A percentile compares a stretch with the other conserved stretches of the same genome.
These are phyloP conservation scores for Galeruca laticollis DNA, from an alignment of 2,888 invertebrate genomes.

Conservation along the genomic window DNA sequence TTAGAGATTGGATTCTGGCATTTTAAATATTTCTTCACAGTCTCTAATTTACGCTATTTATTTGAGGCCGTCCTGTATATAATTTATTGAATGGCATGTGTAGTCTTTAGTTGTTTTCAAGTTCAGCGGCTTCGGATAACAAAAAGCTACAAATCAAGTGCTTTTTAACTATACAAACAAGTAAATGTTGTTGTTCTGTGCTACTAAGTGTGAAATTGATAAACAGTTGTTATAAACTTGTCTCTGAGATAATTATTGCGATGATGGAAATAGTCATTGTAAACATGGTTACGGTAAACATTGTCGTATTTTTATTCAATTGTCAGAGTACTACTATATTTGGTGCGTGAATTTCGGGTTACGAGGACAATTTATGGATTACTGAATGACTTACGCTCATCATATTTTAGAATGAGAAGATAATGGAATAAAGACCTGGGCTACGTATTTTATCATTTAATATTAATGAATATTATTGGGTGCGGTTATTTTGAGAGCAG, in stretches of 20 bases:
- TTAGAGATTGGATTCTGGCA: too few species aligned
- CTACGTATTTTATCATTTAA: too few species aligned
- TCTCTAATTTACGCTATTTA: too few species aligned
- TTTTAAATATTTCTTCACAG: too few species aligned
- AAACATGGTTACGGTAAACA: not conserved
- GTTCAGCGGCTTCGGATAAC: too few species aligned
- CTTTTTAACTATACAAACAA: slow-evolving; percentile 5
- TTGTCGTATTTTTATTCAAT: not conserved
- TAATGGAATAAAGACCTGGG: too few species aligned
- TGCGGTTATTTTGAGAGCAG: too few species aligned
- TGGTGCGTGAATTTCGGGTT: not conserved
- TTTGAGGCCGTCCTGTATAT: too few species aligned
- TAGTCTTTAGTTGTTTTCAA: not conserved
- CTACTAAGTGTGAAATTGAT: slow-evolving; percentile 19
- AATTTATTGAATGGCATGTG: too few species aligned
- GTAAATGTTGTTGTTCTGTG: slow-evolving; percentile 4
- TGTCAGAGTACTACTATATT: not conserved
- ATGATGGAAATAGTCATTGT: slow-evolving; percentile 11
- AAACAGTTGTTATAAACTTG: slow-evolving; percentile 23
- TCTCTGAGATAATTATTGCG: slow-evolving; percentile 4
- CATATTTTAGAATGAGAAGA: not conserved
- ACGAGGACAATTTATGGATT: not conserved
- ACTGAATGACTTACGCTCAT: not conserved
- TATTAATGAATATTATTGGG: too few species aligned
- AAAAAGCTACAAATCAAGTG: not conserved